Base-by-base conservation (phyloP, 2,888 invertebrate species). In the Conops quadrifasciatus region DNA sequence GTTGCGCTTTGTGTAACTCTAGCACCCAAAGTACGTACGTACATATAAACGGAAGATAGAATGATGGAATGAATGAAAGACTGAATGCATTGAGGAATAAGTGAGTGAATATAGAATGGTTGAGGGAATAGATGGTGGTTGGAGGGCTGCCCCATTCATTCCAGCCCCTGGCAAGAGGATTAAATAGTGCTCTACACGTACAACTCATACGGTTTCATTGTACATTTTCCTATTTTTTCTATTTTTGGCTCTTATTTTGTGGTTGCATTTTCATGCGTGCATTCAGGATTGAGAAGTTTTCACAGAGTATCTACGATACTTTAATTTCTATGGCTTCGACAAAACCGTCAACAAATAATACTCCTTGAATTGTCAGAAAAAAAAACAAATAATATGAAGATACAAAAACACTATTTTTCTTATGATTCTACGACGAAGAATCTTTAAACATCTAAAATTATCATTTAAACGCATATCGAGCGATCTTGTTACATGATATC, bases 291-390 rank as follows among this genome's bases (percentile, higher is more conserved):
- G 47, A 24, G 16, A 47, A 51, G 15, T 51, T 53, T 21, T 53
- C 53, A 36, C 66, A 47, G n/a, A 21, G 16, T 49, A 26, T 62
- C 13, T 19, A 13, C 21, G 36, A 19, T 43, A 53, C 26, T 76
- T 79, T 77, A 75, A 80, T 79, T 78, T 75, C 76, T 81, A 81
- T 77, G 80, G 80, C 80, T 81, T 81, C 80, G 36, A 71, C 75
- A 69, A 67, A 43, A 64, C 49, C 67, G 70, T 71, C 63, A 64
- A 63, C 62, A 16, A 7, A 36, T n/a, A n/a, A n/a, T 36, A 21
- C 69, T 9, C 47, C 62, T 69, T 69, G 51, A 69, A 16, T 36
- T 51, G 24, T 51, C 36, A 36, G 36, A 36, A 9, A 36, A 36
- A 36, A 9, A 36, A 9, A 9, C 36, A 9, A 36, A 7, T 7